Evolutionary conservation across 2,888 invertebrate species (phyloP).

Genomic region (Tetranychus piercei): DNA sequence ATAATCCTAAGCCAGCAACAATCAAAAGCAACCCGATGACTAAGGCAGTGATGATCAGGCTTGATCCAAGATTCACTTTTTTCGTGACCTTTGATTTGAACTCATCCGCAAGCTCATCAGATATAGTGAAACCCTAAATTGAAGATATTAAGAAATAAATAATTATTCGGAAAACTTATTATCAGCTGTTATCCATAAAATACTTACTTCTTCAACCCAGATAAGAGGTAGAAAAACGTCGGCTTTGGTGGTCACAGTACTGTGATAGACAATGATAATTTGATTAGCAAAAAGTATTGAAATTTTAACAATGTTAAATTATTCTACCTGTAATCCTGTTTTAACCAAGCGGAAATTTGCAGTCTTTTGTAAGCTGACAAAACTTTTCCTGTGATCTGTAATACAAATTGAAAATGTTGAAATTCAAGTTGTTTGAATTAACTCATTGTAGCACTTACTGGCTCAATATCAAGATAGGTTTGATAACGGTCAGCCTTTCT

Average conservation of each 20-base stretch:
- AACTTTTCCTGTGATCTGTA: not conserved
- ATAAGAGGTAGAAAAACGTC: not conserved
- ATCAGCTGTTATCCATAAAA: not conserved
- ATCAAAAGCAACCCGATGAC: constrained; percentile 2
- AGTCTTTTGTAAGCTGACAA: not conserved
- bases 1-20: not conserved
- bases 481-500: constrained; percentile 14
- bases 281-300: not conserved
- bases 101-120: not conserved
- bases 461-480: constrained; percentile 13
- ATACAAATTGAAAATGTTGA: not conserved
- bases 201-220: not conserved
- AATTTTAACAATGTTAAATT: not conserved
- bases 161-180: not conserved
- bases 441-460: not conserved
- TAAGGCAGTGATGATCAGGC: not conserved
- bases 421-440: no score
- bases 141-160: not conserved
- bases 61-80: not conserved
- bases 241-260: not conserved
- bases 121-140: not conserved
- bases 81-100: not conserved
- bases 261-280: not conserved
- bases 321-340: not conserved
- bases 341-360: not conserved